These are phyloP conservation scores for Philaenus spumarius DNA, from an alignment of 1,140 invertebrate species.

Conservation along the genomic window DNA sequence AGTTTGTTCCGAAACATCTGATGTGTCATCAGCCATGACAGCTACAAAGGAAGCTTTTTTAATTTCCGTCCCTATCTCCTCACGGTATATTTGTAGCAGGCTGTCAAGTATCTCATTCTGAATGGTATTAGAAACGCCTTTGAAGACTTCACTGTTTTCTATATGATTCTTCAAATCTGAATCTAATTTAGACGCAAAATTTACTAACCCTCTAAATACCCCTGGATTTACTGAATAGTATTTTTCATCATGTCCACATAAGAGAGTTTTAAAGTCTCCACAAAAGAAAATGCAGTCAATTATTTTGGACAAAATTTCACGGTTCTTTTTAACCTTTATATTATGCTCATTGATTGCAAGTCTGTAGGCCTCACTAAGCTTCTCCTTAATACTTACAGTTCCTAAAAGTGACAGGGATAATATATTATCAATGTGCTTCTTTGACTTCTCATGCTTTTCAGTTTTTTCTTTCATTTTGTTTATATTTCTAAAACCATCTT, in stretches of 20 bases:
- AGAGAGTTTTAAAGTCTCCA: constrained; percentile 30
- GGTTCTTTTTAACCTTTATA: constrained; percentile 32
- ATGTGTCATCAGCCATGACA: constrained; percentile 34
- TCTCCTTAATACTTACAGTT: constrained; percentile 1
- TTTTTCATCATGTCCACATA: constrained; percentile 32
- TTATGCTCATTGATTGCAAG: constrained; percentile 25
- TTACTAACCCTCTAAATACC: constrained; percentile 22
- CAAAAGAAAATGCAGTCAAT: constrained; percentile 36
- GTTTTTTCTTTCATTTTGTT: constrained; percentile 17
- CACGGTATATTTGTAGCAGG: constrained; percentile 31
- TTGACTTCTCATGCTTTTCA: constrained; percentile 19
- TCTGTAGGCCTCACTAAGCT: constrained; percentile 6
- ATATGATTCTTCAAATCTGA: constrained; percentile 31
- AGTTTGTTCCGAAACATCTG: constrained; percentile 29
- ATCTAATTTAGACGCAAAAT: constrained; percentile 27
- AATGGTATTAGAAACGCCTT: constrained; percentile 32
- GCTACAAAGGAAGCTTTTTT: constrained; percentile 29
- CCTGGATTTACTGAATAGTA: constrained; percentile 22
- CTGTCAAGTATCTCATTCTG: constrained; percentile 35
- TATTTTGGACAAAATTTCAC: constrained; percentile 32
- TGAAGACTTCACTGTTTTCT: constrained; percentile 31
- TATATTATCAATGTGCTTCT: constrained; percentile 10
- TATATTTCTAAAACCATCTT: constrained; percentile 18
- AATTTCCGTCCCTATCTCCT: constrained; percentile 34
- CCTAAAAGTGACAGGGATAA: constrained; percentile 8